A percentile compares a stretch with the other conserved stretches of the same genome.
These are phyloP conservation scores for Bellardia pandia DNA, from an alignment of 2,888 invertebrate genomes.

Conservation along the genomic window DNA sequence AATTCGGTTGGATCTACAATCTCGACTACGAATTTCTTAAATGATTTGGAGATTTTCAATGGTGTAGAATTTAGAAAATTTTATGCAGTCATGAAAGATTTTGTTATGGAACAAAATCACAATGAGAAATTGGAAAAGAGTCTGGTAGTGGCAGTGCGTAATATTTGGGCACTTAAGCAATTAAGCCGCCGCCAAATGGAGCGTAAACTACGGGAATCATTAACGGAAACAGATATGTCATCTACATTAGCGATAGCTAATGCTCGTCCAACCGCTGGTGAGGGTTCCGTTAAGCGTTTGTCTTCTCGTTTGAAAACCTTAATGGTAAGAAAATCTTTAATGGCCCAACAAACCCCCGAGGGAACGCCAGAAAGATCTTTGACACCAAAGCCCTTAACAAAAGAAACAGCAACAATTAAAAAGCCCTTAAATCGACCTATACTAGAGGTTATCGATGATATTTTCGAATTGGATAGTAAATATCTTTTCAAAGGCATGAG, in stretches of 20 bases:
- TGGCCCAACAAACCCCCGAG: constrained; percentile 53
- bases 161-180: constrained; percentile 81
- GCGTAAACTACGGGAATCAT: constrained; percentile 71
- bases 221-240: constrained; percentile 66
- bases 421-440: constrained; percentile 78
- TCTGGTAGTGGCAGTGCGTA: constrained; percentile 78
- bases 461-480: constrained; percentile 80
- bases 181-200: constrained; percentile 75
- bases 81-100: constrained; percentile 78
- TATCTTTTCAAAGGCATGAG: constrained; percentile 88
- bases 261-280: constrained; percentile 50
- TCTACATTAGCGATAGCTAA: constrained; percentile 37
- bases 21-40: constrained; percentile 32
- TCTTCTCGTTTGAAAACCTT: constrained; percentile 79
- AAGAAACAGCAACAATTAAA: constrained; percentile 52
- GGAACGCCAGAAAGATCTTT: constrained; percentile 34
- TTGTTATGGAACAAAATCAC: constrained; percentile 77
- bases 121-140: constrained; percentile 78
- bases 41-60: constrained; percentile 72
- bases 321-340: constrained; percentile 76
- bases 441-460: constrained; percentile 82
- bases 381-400: constrained; percentile 34
- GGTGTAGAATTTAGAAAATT: constrained; percentile 79
- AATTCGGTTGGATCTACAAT: constrained; percentile 26
- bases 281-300: constrained; percentile 78